A percentile compares a stretch with the other conserved stretches of the same genome.
phyloP scores from a whole-genome alignment of 2,113 vertebrate species.

The Mesembrinibis cayennensis region DNA sequence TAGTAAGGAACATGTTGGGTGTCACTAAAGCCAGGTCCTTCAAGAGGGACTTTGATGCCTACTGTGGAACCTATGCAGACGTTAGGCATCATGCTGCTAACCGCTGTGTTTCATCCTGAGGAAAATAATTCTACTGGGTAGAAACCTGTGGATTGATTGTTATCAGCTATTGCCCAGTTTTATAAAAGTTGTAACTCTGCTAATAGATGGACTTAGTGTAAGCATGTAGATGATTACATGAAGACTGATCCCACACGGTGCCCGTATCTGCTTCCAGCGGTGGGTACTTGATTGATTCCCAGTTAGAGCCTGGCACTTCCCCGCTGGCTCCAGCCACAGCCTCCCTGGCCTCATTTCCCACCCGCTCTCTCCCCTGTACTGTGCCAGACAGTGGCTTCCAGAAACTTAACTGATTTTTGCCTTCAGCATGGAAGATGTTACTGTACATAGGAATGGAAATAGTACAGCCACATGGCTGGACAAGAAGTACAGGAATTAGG shows the following conservation, averaged over 20 bases:
- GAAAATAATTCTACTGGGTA: neutral
- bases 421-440: neutral
- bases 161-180: neutral
- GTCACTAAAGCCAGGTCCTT: neutral
- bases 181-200: neutral
- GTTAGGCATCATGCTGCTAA: neutral
- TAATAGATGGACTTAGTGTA: neutral
- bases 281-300: neutral
- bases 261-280: neutral
- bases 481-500: neutral
- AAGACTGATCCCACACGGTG: neutral
- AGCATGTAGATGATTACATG: neutral
- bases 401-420: neutral
- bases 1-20: neutral
- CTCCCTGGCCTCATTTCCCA: neutral
- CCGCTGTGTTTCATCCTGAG: neutral
- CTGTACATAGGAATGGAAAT: fast-evolving
- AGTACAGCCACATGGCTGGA: neutral
- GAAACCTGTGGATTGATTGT: neutral
- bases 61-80: neutral
- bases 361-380: neutral
- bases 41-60: neutral
- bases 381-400: neutral
- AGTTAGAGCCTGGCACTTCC: neutral
- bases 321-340: neutral